Evolutionary conservation across 2,113 vertebrate species (phyloP).

Genomic region (Pachypanchax playfairii): DNA sequence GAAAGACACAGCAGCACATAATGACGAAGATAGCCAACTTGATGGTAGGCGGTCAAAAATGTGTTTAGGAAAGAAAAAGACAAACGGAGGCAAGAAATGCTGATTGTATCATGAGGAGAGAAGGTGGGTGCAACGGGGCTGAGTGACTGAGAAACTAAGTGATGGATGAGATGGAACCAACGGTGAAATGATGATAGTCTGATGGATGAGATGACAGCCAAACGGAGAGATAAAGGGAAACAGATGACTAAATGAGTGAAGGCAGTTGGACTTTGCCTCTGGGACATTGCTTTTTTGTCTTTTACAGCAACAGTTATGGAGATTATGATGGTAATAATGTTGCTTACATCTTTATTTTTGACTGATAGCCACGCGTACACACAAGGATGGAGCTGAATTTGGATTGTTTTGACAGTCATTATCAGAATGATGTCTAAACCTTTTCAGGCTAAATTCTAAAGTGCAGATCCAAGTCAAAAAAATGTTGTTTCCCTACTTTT

Average conservation of each 20-base stretch:
- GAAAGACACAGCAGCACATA: slow-evolving; percentile 24
- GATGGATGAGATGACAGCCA: slow-evolving; percentile 66
- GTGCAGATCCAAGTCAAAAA: slow-evolving; percentile 4
- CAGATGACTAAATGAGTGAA: slow-evolving; percentile 60
- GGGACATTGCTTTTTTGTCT: slow-evolving; percentile 33
- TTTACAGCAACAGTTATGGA: slow-evolving; percentile 25
- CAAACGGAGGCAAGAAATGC: slow-evolving; percentile 35
- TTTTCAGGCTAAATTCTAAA: slow-evolving; percentile 13
- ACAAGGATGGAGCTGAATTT: slow-evolving; percentile 20
- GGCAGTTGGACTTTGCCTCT: slow-evolving; percentile 45
- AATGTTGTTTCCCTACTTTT: not conserved
- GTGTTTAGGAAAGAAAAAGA: slow-evolving; percentile 50
- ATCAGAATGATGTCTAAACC: not conserved
- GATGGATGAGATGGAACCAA: slow-evolving; percentile 68
- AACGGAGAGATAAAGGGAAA: slow-evolving; percentile 68
- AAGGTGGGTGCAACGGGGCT: slow-evolving; percentile 37
- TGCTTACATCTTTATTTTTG: slow-evolving; percentile 22
- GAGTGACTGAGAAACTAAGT: slow-evolving; percentile 61
- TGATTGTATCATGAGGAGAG: slow-evolving; percentile 52
- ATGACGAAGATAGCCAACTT: slow-evolving; percentile 31
- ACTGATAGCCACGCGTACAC: slow-evolving; percentile 31
- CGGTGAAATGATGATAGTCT: slow-evolving; percentile 63
- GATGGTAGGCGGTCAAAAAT: slow-evolving; percentile 47
- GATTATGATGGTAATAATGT: slow-evolving; percentile 44
- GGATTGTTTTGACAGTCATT: not conserved